A percentile compares a stretch with the other conserved stretches of the same genome.
phyloP scores from a whole-genome alignment of 2,113 vertebrate genomes.

The Turdus rufiventris region DNA sequence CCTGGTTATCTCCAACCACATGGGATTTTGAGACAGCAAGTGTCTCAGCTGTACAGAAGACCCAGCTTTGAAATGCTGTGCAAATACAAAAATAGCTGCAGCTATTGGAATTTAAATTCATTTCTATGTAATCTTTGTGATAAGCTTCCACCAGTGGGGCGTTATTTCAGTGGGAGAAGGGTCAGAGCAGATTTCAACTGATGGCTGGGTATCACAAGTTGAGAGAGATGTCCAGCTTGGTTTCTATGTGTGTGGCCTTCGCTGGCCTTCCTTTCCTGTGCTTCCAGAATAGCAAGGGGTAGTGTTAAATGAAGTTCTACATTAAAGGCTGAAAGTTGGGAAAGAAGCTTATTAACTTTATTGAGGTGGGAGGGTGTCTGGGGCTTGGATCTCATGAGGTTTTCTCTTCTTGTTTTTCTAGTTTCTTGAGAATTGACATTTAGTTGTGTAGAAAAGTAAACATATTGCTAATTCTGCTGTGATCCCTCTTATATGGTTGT shows the following conservation, averaged over 20 bases:
- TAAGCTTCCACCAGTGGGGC: neutral
- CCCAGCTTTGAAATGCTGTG: neutral
- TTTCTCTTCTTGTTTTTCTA: neutral
- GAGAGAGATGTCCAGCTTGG: neutral
- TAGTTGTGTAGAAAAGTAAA: neutral
- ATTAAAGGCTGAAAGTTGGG: neutral
- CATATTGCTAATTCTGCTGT: neutral
- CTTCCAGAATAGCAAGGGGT: neutral
- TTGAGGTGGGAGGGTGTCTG: neutral
- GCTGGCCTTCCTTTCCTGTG: neutral
- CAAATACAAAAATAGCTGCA: neutral
- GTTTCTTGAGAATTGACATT: neutral
- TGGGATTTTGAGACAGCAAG: neutral
- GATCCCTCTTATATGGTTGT: neutral
- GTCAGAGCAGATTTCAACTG: neutral
- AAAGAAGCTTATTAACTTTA: neutral
- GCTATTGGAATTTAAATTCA: neutral
- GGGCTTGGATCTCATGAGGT: neutral
- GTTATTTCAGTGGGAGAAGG: neutral
- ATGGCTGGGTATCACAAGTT: neutral
- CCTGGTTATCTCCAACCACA: neutral
- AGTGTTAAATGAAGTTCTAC: neutral
- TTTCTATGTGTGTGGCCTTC: neutral
- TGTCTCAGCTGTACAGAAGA: neutral
- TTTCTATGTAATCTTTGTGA: neutral